Conservation (phyloP, 2,888 invertebrate species). For the Orchesella flavescens region DNA sequence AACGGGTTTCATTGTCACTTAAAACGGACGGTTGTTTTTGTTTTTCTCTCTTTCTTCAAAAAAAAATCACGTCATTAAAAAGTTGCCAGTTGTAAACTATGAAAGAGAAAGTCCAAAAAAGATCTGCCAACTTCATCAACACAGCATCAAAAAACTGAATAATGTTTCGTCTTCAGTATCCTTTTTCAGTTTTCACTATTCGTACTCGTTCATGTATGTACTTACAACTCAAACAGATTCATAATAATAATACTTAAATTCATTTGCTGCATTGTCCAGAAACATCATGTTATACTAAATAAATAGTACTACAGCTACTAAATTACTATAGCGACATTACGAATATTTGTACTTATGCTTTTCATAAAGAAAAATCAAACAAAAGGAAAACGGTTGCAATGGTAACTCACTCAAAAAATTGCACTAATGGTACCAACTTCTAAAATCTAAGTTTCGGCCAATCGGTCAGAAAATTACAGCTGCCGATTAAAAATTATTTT, state of each 20-base stretch:
- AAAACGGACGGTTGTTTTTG: background rate
- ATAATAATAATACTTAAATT: background rate
- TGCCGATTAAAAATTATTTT: slow-evolving; percentile 30
- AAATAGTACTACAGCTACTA: slow-evolving; percentile 20
- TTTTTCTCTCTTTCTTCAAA: slow-evolving; percentile 2
- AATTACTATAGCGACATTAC: slow-evolving; percentile 9
- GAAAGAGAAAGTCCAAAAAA: background rate
- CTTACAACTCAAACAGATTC: too few species aligned
- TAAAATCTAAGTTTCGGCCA: slow-evolving; percentile 44
- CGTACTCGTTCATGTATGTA: too few species aligned
- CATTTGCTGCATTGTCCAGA: background rate
- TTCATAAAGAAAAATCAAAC: background rate
- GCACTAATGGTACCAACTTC: background rate
- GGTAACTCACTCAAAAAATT: slow-evolving; percentile 10
- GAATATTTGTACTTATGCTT: background rate
- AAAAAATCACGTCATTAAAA: slow-evolving; percentile 45
- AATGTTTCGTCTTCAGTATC: too few species aligned
- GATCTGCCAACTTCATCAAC: background rate
- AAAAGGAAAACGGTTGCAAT: slow-evolving; percentile 1
- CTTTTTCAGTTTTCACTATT: too few species aligned
- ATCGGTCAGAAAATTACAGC: slow-evolving; percentile 21
- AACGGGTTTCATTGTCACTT: slow-evolving; percentile 9
- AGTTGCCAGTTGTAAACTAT: background rate
- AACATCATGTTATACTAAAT: background rate
- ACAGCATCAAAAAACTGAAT: background rate